These are phyloP conservation scores for Hyposoter dolosus DNA, from an alignment of 2,888 invertebrate genomes.

Conservation along the genomic window DNA sequence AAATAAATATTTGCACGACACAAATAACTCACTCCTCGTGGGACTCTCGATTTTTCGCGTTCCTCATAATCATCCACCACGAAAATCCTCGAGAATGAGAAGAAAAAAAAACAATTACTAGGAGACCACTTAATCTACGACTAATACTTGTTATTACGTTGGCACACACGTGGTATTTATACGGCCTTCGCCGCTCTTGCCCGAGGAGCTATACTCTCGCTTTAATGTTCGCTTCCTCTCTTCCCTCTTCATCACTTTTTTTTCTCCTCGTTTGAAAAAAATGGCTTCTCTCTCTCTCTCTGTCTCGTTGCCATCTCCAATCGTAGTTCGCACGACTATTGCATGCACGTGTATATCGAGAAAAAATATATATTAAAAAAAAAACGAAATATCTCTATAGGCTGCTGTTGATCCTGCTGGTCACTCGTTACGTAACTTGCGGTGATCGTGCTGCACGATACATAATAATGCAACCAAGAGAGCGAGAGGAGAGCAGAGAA, in stretches of 20 bases:
- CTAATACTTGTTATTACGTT: slow-evolving; percentile 40
- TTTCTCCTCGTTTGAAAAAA: slow-evolving; percentile 37
- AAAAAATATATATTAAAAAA: slow-evolving; percentile 27
- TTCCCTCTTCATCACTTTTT: slow-evolving; percentile 16
- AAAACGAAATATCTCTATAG: slow-evolving; percentile 27
- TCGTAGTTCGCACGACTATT: slow-evolving; percentile 19
- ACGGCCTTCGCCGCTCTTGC: slow-evolving; percentile 38
- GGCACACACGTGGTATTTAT: slow-evolving; percentile 35
- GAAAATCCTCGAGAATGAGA: not conserved
- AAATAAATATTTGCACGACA: not conserved
- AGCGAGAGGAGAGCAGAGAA: slow-evolving; percentile 1
- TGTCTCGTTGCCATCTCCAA: slow-evolving; percentile 59
- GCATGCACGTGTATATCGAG: slow-evolving; percentile 10
- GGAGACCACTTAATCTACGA: slow-evolving; percentile 30
- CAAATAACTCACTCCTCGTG: not conserved
- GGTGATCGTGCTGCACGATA: slow-evolving; percentile 73
- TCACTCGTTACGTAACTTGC: slow-evolving; percentile 70
- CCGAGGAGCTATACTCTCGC: slow-evolving; percentile 37
- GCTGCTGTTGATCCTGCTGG: slow-evolving; percentile 63
- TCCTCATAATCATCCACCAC: not conserved
- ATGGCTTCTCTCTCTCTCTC: slow-evolving; percentile 11
- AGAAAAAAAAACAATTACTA: slow-evolving; percentile 19
- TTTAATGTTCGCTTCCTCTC: slow-evolving; percentile 62
- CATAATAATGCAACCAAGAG: slow-evolving; percentile 68
- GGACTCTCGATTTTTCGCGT: not conserved